Percentiles rank a stretch among this genome's conserved stretches.
Evolutionary conservation across 1,140 invertebrate genomes (phyloP).

Genomic region (Trachelipus rathkii): DNA sequence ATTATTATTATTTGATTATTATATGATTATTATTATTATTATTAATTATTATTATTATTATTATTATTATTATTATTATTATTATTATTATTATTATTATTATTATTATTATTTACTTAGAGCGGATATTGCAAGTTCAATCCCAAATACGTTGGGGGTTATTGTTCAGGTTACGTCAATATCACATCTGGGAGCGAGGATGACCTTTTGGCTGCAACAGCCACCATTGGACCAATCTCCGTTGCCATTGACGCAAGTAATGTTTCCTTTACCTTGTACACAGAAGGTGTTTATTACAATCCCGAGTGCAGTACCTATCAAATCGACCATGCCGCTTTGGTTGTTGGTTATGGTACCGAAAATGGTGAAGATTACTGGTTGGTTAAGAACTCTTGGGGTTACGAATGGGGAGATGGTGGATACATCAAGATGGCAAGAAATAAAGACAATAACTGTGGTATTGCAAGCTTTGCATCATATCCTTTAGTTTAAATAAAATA

Average conservation of each 20-base stretch:
- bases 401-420: not conserved
- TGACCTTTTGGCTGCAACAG: constrained; percentile 69
- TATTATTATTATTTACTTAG: constrained; percentile 45
- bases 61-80: not conserved
- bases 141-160: constrained; percentile 66
- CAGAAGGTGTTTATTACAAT: not conserved
- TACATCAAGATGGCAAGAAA: not conserved
- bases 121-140: constrained; percentile 63
- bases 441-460: not conserved
- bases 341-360: constrained; percentile 4
- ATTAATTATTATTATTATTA: not conserved
- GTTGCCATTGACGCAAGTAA: constrained; percentile 60
- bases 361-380: not conserved
- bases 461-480: not conserved
- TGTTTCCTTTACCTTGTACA: not conserved
- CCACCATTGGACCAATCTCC: constrained; percentile 76
- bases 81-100: not conserved
- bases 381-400: not conserved
- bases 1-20: too few relatives aligned
- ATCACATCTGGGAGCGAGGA: constrained; percentile 61
- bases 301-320: too few relatives aligned
- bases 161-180: constrained; percentile 73
- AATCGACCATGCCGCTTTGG: constrained; percentile 7
- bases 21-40: too few relatives aligned
- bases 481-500: not conserved